Evolutionary conservation across 2,113 vertebrate species (phyloP).

Genomic region (Uria lomvia): DNA sequence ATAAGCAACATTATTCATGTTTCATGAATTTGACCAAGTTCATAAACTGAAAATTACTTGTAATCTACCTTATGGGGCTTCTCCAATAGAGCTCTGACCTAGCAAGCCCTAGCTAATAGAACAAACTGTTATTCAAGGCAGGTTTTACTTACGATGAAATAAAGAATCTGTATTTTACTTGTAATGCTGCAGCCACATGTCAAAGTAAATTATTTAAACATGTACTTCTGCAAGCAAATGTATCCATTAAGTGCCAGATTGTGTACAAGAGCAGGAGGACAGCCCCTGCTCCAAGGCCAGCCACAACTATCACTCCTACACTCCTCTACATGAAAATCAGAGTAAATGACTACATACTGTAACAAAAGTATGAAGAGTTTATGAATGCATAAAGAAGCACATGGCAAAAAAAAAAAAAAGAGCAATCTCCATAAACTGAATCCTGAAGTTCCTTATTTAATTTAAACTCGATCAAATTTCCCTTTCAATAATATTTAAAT

Average conservation of each 20-base stretch:
- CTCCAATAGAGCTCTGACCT: not conserved
- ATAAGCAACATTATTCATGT: not conserved
- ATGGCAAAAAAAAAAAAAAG: not conserved
- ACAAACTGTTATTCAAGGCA: not conserved
- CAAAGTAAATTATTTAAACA: conserved; percentile 34
- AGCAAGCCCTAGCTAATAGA: not conserved
- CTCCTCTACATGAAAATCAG: not conserved
- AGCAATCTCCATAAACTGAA: not conserved
- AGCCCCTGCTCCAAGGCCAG: not conserved
- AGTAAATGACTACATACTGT: not conserved
- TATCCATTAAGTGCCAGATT: not conserved
- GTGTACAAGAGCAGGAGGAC: not conserved
- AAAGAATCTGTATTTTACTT: conserved; percentile 23
- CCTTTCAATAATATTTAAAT: conserved; percentile 26
- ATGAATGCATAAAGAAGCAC: not conserved
- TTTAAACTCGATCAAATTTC: conserved; percentile 1
- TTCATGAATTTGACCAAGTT: not conserved
- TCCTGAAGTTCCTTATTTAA: not conserved
- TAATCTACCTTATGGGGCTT: not conserved
- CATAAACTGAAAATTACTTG: not conserved
- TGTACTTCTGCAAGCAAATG: conserved; percentile 26
- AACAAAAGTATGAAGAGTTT: not conserved
- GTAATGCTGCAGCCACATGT: not conserved
- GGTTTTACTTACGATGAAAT: conserved; percentile 14
- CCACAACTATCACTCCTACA: not conserved